Conservation (phyloP, 2,113 vertebrate species). For the Mionectes macconnelli region DNA sequence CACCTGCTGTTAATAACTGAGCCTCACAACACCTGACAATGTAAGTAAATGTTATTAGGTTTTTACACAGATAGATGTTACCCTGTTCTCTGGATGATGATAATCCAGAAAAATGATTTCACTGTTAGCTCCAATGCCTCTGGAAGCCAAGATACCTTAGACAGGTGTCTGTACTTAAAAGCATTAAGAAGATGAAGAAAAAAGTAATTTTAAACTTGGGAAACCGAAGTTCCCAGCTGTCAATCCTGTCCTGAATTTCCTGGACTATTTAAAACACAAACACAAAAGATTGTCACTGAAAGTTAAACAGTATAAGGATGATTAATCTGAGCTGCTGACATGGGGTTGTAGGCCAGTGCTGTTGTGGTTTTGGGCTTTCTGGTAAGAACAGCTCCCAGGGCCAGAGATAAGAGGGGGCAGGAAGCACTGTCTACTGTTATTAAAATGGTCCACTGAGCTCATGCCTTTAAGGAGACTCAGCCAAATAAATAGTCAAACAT, state of each 20-base stretch:
- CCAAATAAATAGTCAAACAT: not conserved
- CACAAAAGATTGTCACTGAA: constrained; percentile 2
- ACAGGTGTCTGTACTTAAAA: not conserved
- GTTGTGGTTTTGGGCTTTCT: not conserved
- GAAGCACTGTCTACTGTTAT: constrained; percentile 29
- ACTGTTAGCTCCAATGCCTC: not conserved
- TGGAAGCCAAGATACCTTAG: not conserved
- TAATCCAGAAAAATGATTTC: not conserved
- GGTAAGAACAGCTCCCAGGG: constrained; percentile 10
- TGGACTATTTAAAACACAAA: not conserved
- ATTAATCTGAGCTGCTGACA: constrained; percentile 20
- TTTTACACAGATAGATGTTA: not conserved
- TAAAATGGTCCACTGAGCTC: constrained; percentile 56
- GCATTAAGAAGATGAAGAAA: not conserved
- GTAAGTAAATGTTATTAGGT: not conserved
- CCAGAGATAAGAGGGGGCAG: not conserved
- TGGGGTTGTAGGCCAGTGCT: not conserved
- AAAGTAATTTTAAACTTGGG: not conserved
- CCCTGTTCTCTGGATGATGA: not conserved
- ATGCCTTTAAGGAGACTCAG: constrained; percentile 28
- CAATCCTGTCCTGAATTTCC: constrained; percentile 4
- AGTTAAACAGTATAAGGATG: not conserved
- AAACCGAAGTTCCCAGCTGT: not conserved
- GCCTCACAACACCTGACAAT: not conserved
- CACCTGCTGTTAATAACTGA: not conserved